A percentile compares a stretch with the other conserved stretches of the same genome.
These are phyloP conservation scores for Clarias macrocephalus DNA, from an alignment of 2,113 vertebrate genomes.

Conservation along the genomic window DNA sequence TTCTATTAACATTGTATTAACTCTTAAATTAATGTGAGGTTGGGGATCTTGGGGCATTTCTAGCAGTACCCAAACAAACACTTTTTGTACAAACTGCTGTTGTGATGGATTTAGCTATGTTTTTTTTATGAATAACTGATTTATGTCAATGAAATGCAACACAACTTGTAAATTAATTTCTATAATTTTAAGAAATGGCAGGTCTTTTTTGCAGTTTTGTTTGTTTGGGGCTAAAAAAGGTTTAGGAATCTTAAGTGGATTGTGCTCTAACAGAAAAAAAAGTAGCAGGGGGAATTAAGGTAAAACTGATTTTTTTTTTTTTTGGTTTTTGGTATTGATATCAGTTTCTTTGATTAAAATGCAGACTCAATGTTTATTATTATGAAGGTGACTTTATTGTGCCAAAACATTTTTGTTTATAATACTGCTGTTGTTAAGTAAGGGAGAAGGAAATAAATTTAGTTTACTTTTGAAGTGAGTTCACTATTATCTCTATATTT, in stretches of 20 bases:
- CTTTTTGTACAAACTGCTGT: not conserved
- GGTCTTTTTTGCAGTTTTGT: not conserved
- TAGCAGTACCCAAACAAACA: not conserved
- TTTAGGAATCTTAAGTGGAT: not conserved
- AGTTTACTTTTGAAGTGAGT: slow-evolving; percentile 1
- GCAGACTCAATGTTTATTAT: not conserved
- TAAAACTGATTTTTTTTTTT: not conserved
- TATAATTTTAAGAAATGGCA: not conserved
- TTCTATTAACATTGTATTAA: not conserved
- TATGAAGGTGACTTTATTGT: not conserved
- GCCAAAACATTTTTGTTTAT: not conserved
- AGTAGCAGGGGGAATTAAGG: not conserved
- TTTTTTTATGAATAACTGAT: too few species aligned
- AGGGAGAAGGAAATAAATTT: not conserved
- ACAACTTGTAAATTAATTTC: not conserved
- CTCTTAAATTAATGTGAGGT: not conserved
- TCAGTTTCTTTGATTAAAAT: not conserved
- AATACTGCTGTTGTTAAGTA: not conserved
- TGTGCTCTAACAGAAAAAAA: not conserved
- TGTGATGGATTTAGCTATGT: too few species aligned
- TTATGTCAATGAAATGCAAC: not conserved
- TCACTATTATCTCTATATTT: slow-evolving; percentile 7
- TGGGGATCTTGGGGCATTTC: not conserved
- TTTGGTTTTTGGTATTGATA: not conserved
- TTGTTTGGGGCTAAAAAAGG: not conserved